Evolutionary conservation across 2,797 vertebrate genomes (phyloP).

Genomic region (Serranus cabrilla): DNA sequence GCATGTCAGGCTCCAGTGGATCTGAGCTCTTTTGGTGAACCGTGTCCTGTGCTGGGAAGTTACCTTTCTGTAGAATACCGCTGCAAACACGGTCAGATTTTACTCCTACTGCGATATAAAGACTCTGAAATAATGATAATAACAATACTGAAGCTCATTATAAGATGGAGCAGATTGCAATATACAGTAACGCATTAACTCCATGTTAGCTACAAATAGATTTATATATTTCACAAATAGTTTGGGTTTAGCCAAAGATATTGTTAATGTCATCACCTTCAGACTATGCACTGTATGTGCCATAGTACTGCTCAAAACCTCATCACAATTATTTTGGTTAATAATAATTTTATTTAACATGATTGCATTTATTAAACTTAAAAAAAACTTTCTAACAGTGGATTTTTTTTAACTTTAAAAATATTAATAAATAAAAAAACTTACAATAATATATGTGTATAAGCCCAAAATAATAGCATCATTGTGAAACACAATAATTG

Average conservation of each 20-base stretch:
- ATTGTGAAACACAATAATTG: no score
- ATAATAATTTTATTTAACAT: no score
- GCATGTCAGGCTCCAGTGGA: conserved; percentile 91
- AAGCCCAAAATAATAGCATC: no score
- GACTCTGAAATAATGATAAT: not conserved
- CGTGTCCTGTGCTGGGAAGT: conserved; percentile 89
- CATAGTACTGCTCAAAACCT: no score
- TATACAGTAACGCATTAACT: not conserved
- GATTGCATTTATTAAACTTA: no score
- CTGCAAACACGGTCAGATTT: conserved; percentile 92
- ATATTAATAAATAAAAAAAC: no score
- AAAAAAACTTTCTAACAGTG: no score
- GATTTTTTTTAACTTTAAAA: no score
- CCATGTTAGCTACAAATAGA: not conserved
- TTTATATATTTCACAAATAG: not conserved
- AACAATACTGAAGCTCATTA: not conserved
- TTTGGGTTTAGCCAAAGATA: not conserved
- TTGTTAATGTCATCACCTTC: not conserved
- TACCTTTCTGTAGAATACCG: conserved; percentile 93
- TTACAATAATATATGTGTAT: no score
- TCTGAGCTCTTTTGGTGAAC: conserved; percentile 87
- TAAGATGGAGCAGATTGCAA: not conserved
- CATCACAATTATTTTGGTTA: no score
- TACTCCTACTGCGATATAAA: not conserved
- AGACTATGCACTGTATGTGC: not conserved